Percentiles rank a stretch among this genome's conserved stretches.
Conservation (phyloP, 1,140 invertebrate genomes). For the Aplysia californica region DNA sequence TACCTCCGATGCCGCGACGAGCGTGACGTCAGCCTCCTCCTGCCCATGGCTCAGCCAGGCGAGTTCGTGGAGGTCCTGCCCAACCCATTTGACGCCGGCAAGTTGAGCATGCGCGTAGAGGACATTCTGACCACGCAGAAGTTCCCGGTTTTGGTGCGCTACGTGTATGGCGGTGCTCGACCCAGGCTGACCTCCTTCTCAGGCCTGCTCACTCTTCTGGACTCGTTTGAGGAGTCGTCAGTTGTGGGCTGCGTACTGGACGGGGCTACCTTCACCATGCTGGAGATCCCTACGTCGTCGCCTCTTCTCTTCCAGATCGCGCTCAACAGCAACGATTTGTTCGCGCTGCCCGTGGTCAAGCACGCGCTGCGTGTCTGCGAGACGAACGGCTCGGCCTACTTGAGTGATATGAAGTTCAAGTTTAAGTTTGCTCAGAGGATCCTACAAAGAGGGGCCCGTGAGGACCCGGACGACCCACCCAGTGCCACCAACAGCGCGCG, state of each 20-base stretch:
- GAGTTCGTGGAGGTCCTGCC: constrained; percentile 41
- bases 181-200: constrained; percentile 39
- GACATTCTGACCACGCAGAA: constrained; percentile 36
- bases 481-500: constrained; percentile 37
- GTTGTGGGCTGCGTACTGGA: constrained; percentile 38
- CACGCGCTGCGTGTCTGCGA: constrained; percentile 33
- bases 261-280: constrained; percentile 30
- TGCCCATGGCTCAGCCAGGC: constrained; percentile 29
- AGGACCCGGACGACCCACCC: constrained; percentile 22
- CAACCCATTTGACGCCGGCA: constrained; percentile 24
- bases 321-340: constrained; percentile 37
- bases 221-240: constrained; percentile 42
- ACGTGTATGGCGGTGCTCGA: constrained; percentile 34
- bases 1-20: constrained; percentile 44
- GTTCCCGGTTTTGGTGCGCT: constrained; percentile 36
- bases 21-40: constrained; percentile 29
- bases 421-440: constrained; percentile 39
- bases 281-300: constrained; percentile 38
- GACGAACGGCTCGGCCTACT: constrained; percentile 20
- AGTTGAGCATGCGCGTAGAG: constrained; percentile 30
- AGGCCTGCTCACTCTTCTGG: constrained; percentile 39
- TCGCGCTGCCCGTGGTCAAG: constrained; percentile 32
- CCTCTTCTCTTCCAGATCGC: constrained; percentile 39
- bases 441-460: constrained; percentile 20
- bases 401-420: constrained; percentile 40